A percentile compares a stretch with the other conserved stretches of the same genome.
Evolutionary conservation across 1,140 invertebrate genomes (phyloP).

Genomic region (Zophobas morio): DNA sequence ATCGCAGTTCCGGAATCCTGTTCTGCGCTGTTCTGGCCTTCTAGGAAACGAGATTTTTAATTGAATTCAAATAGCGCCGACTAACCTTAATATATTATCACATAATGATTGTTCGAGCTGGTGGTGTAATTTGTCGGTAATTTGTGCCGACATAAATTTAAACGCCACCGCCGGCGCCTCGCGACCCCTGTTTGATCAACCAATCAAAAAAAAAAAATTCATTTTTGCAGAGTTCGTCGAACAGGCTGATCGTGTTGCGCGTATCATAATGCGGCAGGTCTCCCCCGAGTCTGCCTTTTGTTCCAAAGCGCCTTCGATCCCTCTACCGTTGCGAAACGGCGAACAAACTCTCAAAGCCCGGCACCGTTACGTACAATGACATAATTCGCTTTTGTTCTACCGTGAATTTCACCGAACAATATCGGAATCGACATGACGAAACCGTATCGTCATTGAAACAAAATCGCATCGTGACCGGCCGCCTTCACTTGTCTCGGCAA

Average conservation of each 20-base stretch:
- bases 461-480: constrained; percentile 18
- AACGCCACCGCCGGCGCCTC: not conserved
- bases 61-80: constrained; percentile 28
- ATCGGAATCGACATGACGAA: constrained; percentile 36
- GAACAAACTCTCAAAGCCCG: constrained; percentile 22
- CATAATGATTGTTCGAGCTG: constrained; percentile 22
- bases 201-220: too few relatives aligned
- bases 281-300: too few relatives aligned
- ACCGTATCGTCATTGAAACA: constrained; percentile 37
- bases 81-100: constrained; percentile 39
- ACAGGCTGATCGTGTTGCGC: too few relatives aligned
- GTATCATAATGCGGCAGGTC: too few relatives aligned
- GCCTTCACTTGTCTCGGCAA: constrained; percentile 8
- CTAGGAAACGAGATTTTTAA: constrained; percentile 40
- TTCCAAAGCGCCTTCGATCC: too few relatives aligned
- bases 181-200: too few relatives aligned
- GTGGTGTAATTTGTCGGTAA: constrained; percentile 24
- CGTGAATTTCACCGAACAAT: constrained; percentile 37
- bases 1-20: constrained; percentile 36
- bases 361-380: constrained; percentile 21
- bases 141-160: constrained; percentile 20
- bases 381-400: constrained; percentile 39
- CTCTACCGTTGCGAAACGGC: constrained; percentile 32
- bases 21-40: constrained; percentile 19
- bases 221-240: too few relatives aligned